Evolutionary conservation across 2,113 vertebrate species (phyloP).

Genomic region (Percopsis transmontana): DNA sequence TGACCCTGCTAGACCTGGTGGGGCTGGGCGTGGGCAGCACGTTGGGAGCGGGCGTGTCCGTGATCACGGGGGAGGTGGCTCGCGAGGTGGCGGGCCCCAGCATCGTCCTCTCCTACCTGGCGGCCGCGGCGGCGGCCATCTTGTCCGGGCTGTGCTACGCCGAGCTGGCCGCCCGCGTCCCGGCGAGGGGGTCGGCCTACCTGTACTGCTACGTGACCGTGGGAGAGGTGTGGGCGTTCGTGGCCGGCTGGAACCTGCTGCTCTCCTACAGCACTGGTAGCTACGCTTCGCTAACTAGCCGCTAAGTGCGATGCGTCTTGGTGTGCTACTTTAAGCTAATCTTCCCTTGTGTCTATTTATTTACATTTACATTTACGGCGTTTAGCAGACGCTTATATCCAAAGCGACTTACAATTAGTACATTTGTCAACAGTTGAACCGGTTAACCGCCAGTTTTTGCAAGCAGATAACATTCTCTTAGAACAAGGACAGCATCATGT

Average conservation of each 20-base stretch:
- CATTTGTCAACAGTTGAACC: no score
- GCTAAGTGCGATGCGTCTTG: no score
- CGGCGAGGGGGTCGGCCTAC: slow-evolving; percentile 51
- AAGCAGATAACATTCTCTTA: no score
- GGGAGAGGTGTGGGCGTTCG: slow-evolving; percentile 50
- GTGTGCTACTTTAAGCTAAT: no score
- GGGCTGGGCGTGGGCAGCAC: slow-evolving; percentile 49
- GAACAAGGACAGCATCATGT: no score
- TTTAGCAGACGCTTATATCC: no score
- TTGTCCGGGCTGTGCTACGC: slow-evolving; percentile 50
- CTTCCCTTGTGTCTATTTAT: no score
- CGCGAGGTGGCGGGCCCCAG: slow-evolving; percentile 44
- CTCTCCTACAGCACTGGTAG: slow-evolving; percentile 46
- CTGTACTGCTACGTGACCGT: slow-evolving; percentile 46
- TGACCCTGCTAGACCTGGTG: slow-evolving; percentile 49
- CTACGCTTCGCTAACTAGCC: not conserved
- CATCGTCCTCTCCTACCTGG: slow-evolving; percentile 46
- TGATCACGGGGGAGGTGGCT: slow-evolving; percentile 44
- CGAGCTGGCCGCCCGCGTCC: slow-evolving; percentile 44
- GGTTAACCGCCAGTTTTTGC: no score
- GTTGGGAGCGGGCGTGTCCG: slow-evolving; percentile 34
- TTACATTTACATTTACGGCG: no score
- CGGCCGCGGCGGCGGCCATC: slow-evolving; percentile 30
- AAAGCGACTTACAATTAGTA: no score
- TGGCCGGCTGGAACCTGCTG: slow-evolving; percentile 53